Conservation (phyloP, 2,113 vertebrate genomes). For the Salvelinus namaycush region DNA sequence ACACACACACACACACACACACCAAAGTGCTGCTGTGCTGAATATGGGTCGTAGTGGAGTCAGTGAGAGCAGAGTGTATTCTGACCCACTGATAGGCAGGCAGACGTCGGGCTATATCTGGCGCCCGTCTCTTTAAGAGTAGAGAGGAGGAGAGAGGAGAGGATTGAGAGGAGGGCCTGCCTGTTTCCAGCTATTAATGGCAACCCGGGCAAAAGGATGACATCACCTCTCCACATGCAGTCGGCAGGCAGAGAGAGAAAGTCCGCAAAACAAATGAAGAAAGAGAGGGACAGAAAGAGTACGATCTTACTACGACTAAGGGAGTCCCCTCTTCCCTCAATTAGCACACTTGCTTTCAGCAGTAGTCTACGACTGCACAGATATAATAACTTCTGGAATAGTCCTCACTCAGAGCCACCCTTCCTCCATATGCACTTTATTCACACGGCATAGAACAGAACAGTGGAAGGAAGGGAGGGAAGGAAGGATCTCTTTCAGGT, state of each 20-base stretch:
- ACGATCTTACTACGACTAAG: too few relatives aligned
- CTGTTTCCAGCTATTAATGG: constrained; percentile 78
- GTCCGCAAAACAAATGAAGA: not conserved
- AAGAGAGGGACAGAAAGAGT: not conserved
- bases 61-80: not conserved
- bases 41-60: not conserved
- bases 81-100: not conserved
- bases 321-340: not conserved
- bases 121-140: constrained; percentile 70
- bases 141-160: constrained; percentile 18
- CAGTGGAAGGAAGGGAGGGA: constrained; percentile 29
- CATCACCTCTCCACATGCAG: constrained; percentile 67
- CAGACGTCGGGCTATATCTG: constrained; percentile 37
- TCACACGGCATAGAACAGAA: constrained; percentile 30
- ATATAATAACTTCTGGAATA: too few relatives aligned
- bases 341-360: not conserved
- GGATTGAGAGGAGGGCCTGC: constrained; percentile 57
- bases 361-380: not conserved
- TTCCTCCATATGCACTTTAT: not conserved
- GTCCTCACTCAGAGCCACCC: not conserved
- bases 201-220: constrained; percentile 69
- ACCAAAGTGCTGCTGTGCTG: constrained; percentile 36
- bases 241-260: constrained; percentile 18
- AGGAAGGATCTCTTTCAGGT: constrained; percentile 44
- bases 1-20: constrained; percentile 46